A percentile compares a stretch with the other conserved stretches of the same genome.
These are phyloP conservation scores for Drosophila triauraria DNA, from an alignment of 1,140 invertebrate species.

Conservation along the genomic window DNA sequence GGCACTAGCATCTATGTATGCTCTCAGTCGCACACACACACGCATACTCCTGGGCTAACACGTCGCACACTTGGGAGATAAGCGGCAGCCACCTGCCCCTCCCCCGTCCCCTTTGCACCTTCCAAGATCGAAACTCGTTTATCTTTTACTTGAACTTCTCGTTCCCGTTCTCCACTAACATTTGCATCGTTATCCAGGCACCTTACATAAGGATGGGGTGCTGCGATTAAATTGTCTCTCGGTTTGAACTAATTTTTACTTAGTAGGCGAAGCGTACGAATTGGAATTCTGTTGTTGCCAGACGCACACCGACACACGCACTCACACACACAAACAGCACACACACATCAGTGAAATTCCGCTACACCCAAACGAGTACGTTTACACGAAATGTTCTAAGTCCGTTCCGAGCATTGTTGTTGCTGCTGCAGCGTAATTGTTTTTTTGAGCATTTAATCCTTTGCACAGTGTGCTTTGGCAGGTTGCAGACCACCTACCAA, in stretches of 20 bases:
- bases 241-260: slow-evolving; percentile 56
- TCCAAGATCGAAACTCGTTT: slow-evolving; percentile 46
- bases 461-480: background rate
- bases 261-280: slow-evolving; percentile 54
- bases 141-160: slow-evolving; percentile 59
- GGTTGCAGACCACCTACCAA: slow-evolving; percentile 56
- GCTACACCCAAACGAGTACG: slow-evolving; percentile 58
- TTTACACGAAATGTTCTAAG: slow-evolving; percentile 64
- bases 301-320: slow-evolving; percentile 27
- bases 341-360: slow-evolving; percentile 58
- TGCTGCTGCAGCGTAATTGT: slow-evolving; percentile 5
- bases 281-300: slow-evolving; percentile 55
- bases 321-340: slow-evolving; percentile 15
- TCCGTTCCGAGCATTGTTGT: slow-evolving; percentile 39
- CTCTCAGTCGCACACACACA: slow-evolving; percentile 2
- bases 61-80: slow-evolving; percentile 44
- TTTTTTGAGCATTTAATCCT: slow-evolving; percentile 15
- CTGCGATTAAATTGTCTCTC: slow-evolving; percentile 40
- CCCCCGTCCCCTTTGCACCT: background rate
- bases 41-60: slow-evolving; percentile 22
- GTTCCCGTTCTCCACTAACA: slow-evolving; percentile 26
- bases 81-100: slow-evolving; percentile 20
- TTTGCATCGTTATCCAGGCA: slow-evolving; percentile 45
- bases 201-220: slow-evolving; percentile 53
- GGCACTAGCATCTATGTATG: slow-evolving; percentile 20